Base-by-base conservation (phyloP, 2,113 vertebrate species). In the Vulpes ferrilata region DNA sequence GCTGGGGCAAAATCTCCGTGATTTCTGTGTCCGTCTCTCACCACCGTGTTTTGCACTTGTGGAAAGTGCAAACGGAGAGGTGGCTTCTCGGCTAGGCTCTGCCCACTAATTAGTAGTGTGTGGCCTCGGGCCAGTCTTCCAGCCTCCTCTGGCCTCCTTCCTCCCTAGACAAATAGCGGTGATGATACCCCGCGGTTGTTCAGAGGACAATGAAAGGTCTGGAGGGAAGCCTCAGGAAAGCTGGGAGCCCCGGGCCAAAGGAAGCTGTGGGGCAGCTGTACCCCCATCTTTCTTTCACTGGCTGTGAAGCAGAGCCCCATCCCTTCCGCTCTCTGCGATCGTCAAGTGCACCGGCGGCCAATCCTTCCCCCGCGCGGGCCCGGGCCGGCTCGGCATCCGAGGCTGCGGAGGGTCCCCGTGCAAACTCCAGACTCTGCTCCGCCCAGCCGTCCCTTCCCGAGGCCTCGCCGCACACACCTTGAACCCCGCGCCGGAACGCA, bases 271-370 rank as follows among this genome's bases (percentile, higher is more conserved):
- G 23, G 30, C 12, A 51, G 51, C 5, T 4, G 23, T 19, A 80
- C 10, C 35, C 65, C 51, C 10, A 6, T 55, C 84, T 67, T 84
- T 38, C 89, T 59, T 35, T 60, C 48, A 8, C 48, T 11, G 55
- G 32, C 35, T 43, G 84, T 15, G 51, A 73, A 59, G 51, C 59
- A 64, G 62, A 38, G 30, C n/a, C 62, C 30, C 78, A 53, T 78
- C 22, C 60, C 43, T 65, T 92, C 59, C 17, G 19, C 76, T 74
- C 59, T 86, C n/a, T 65, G 20, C 19, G 19, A 94, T 55, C 59
- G 95, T 97, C 96, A 91, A 96, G 97, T 51, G 95, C 95, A 96
- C 92, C 62, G 20, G 90, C 55, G 90, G 88, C 81, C 76, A 73
- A 27, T 81, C 27, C 51, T 90, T 64, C 74, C 57, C 32, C 17